Conservation (phyloP, 2,113 vertebrate genomes). For the Vireo altiloquus region DNA sequence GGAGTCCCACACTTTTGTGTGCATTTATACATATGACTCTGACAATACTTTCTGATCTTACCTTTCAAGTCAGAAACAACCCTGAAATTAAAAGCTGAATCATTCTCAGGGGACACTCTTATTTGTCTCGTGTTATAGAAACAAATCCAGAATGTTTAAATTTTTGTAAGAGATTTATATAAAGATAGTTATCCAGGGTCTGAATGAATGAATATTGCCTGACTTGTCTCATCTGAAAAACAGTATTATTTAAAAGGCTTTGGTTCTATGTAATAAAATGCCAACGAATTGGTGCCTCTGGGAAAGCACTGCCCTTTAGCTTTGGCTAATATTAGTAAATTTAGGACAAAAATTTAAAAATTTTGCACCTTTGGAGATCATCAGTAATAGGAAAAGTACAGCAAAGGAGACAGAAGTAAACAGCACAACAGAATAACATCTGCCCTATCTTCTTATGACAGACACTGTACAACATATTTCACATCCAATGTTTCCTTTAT, state of each 20-base stretch:
- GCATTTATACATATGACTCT: neutral
- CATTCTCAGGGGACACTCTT: neutral
- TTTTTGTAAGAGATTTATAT: neutral
- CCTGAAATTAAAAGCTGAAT: neutral
- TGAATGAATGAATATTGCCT: neutral
- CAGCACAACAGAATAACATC: neutral
- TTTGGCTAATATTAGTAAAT: neutral
- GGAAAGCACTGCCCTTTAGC: neutral
- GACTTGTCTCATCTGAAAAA: neutral
- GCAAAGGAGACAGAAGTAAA: constrained; percentile 15
- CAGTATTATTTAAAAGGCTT: neutral
- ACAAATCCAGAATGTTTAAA: neutral
- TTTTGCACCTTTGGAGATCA: neutral
- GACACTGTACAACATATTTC: neutral
- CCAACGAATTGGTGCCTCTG: neutral
- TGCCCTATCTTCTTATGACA: neutral
- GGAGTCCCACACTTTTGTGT: neutral
- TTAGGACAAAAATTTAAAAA: neutral
- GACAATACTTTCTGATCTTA: neutral
- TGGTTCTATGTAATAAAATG: neutral
- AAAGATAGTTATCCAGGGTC: neutral
- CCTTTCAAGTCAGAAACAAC: neutral
- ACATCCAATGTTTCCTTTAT: constrained; percentile 2
- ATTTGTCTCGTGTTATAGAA: neutral
- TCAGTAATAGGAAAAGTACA: neutral